Percentiles rank a stretch among this genome's conserved stretches.
Conservation (phyloP, 2,888 invertebrate species). For the Drosophila mulleri region DNA sequence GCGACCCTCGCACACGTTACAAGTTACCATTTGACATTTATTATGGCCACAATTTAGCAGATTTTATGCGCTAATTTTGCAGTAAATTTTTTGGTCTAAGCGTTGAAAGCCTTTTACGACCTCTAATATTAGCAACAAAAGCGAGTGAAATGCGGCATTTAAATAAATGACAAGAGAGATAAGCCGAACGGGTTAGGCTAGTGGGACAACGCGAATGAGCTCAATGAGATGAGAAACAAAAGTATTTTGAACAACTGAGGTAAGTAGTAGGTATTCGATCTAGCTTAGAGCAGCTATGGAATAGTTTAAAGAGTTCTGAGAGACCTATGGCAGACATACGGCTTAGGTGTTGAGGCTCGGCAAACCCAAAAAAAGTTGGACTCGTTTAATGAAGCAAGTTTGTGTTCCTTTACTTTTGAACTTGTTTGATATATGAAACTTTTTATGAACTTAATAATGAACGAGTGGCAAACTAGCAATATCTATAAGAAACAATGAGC, state of each 20-base stretch:
- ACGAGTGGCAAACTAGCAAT: neutral
- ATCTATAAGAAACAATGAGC: neutral
- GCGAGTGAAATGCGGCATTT: constrained; percentile 12
- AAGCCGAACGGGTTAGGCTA: neutral
- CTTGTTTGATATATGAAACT: constrained; percentile 1
- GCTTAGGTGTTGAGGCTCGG: neutral
- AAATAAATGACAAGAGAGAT: constrained; percentile 26
- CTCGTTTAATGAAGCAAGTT: neutral
- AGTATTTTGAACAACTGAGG: neutral
- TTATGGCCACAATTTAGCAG: constrained; percentile 35
- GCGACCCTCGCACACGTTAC: neutral
- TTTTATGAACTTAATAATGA: neutral
- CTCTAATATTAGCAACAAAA: constrained; percentile 32
- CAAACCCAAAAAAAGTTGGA: neutral
- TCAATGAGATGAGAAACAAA: neutral
- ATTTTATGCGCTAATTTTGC: constrained; percentile 50
- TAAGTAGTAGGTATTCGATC: too few relatives aligned
- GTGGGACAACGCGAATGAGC: constrained; percentile 2
- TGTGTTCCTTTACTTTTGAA: neutral
- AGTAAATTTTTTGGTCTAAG: constrained; percentile 37
- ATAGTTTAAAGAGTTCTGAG: neutral
- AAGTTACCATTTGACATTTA: constrained; percentile 38
- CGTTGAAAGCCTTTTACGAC: constrained; percentile 38
- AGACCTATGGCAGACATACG: neutral
- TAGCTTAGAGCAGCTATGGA: too few relatives aligned